Conservation (phyloP, 2,888 invertebrate genomes). For the Nemotelus nigrinus region DNA sequence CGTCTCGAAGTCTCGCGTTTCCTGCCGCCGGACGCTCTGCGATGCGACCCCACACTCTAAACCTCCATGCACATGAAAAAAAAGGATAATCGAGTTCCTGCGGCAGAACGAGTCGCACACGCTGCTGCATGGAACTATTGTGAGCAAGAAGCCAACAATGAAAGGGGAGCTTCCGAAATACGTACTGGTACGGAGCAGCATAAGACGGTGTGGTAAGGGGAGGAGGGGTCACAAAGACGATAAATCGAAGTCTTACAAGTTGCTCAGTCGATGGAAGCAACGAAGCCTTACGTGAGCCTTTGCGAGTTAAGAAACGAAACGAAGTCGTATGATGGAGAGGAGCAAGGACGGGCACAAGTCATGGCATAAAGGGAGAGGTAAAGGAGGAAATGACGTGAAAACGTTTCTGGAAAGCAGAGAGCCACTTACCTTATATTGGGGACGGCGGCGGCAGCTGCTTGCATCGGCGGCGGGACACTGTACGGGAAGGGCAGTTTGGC, state of each 20-base stretch:
- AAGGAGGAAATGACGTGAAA: neutral
- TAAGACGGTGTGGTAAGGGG: neutral
- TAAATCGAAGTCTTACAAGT: conserved; percentile 39
- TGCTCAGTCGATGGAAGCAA: conserved; percentile 21
- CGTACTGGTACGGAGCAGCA: neutral
- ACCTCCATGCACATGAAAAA: neutral
- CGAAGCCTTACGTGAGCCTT: conserved; percentile 16
- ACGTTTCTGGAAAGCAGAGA: neutral
- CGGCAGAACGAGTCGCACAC: conserved; percentile 16
- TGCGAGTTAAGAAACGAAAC: conserved; percentile 24
- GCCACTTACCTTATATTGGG: conserved; percentile 64
- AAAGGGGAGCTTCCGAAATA: neutral
- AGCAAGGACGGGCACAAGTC: neutral
- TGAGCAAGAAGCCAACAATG: conserved; percentile 15
- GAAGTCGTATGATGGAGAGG: conserved; percentile 23
- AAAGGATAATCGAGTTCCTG: conserved; percentile 37
- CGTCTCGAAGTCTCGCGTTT: neutral
- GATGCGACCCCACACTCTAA: conserved; percentile 4
- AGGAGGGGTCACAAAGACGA: conserved; percentile 24
- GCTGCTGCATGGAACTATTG: neutral
- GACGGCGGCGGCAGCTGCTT: conserved; percentile 64
- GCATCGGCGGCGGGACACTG: conserved; percentile 77
- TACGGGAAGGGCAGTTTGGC: conserved; percentile 75
- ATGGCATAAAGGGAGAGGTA: neutral
- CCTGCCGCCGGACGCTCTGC: neutral